Conservation (phyloP, 1,140 invertebrate genomes). For the Nasonia vitripennis region DNA sequence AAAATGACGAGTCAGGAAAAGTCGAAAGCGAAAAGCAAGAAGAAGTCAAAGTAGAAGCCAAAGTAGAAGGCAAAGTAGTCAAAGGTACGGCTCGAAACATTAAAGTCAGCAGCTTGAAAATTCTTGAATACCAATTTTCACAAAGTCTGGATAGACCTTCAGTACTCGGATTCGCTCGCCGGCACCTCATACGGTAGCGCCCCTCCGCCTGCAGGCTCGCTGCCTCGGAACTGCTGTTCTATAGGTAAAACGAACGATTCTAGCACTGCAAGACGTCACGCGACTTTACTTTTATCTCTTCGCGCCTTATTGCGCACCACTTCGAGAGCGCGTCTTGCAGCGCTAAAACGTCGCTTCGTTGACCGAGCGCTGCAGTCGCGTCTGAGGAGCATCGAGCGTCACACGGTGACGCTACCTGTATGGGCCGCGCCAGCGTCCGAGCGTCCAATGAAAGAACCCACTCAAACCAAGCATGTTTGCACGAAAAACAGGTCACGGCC, state of each 20-base stretch:
- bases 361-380: neutral
- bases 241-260: constrained; percentile 42
- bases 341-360: neutral
- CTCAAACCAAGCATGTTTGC: constrained; percentile 35
- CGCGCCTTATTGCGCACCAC: neutral
- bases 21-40: constrained; percentile 52
- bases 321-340: neutral
- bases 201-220: neutral
- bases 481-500: constrained; percentile 79
- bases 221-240: constrained; percentile 16
- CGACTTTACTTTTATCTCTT: neutral
- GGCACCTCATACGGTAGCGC: constrained; percentile 33
- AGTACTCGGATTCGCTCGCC: neutral
- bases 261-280: constrained; percentile 2
- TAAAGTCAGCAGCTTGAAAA: constrained; percentile 47
- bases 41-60: constrained; percentile 48
- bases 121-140: constrained; percentile 53
- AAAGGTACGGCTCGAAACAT: constrained; percentile 50
- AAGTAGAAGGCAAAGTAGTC: constrained; percentile 42
- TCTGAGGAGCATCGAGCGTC: neutral
- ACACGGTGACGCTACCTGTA: neutral
- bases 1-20: constrained; percentile 53
- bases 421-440: neutral
- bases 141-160: constrained; percentile 34
- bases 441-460: neutral